Base-by-base conservation (phyloP, 2,888 invertebrate species). In the Prionchulus punctatus region DNA sequence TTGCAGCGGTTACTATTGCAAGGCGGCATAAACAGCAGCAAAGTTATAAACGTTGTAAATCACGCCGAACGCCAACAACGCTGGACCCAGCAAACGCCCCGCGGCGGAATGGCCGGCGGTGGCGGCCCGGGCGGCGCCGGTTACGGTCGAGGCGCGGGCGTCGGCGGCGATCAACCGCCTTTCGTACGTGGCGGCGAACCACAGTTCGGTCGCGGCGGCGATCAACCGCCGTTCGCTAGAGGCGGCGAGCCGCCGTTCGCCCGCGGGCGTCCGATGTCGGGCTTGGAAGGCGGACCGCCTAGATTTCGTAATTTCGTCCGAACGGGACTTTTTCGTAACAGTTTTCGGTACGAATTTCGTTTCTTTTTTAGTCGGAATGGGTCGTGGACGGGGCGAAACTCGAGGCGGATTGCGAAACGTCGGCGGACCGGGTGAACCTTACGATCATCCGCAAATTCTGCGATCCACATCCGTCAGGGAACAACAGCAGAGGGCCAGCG, bases 11-110 rank as follows among this genome's bases (percentile, higher is more conserved):
- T 51, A n/a, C 51, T 56, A 3, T 18, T 49, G 2, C 47, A 45
- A 7, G 43, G 28, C 47, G 55, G 55, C 57, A 62, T 67, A 43
- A 67, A 67, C 57, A 68, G 67, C 45, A 66, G 65, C 51, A 67
- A 67, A 57, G 67, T 64, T 7, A 61, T 67, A 62, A 65, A 59
- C 23, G 54, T 57, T 15, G 53, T 63, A 31, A 56, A 59, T 45
- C 63, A 60, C 31, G 53, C 60, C 18, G 64, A 64, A 47, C 60
- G 53, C 26, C 28, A n/a, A 54, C 56, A 42, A 18, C n/a, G 18
- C 2, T 12, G 27, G 43, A 4, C 43, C 43, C 36, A 36, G 36
- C 36, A 36, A 36, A 36, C 36, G 12, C 18, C 18, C 36, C 18
- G 18, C 36, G 36, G 36, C 18, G 12, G 18, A 7, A 36, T 12